Conservation (phyloP, 2,797 vertebrate genomes). For the Coendou prehensilis region DNA sequence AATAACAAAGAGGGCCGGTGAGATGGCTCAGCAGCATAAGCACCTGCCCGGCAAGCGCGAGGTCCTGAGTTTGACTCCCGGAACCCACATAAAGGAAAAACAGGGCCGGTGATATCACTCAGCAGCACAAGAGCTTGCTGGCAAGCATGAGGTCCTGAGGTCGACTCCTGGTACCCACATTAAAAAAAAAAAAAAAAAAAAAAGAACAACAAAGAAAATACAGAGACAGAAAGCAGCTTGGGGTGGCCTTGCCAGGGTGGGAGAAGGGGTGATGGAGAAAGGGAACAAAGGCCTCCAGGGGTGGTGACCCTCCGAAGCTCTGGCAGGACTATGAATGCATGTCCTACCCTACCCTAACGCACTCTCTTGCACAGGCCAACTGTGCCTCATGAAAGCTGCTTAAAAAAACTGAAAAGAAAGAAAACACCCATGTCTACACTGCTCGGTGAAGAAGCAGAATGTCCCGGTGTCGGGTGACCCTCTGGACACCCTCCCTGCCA, state of each 20-base stretch:
- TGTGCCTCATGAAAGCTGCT: neutral
- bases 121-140: too few species aligned
- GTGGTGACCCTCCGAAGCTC: neutral
- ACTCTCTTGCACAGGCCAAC: neutral
- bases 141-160: too few species aligned
- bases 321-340: neutral
- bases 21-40: too few species aligned
- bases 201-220: neutral
- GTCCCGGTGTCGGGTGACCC: accelerated
- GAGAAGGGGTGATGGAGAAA: neutral
- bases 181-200: too few species aligned
- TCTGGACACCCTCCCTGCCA: neutral
- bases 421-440: neutral
- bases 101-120: too few species aligned
- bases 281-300: neutral
- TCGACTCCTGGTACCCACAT: too few species aligned
- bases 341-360: neutral
- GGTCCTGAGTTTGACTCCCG: too few species aligned
- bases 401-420: neutral
- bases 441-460: neutral
- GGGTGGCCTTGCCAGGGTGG: neutral
- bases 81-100: too few species aligned
- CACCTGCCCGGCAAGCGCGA: too few species aligned
- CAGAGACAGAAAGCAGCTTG: neutral
- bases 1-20: neutral